These are phyloP conservation scores for Ichneumon xanthorius DNA, from an alignment of 2,888 invertebrate species.

Conservation along the genomic window DNA sequence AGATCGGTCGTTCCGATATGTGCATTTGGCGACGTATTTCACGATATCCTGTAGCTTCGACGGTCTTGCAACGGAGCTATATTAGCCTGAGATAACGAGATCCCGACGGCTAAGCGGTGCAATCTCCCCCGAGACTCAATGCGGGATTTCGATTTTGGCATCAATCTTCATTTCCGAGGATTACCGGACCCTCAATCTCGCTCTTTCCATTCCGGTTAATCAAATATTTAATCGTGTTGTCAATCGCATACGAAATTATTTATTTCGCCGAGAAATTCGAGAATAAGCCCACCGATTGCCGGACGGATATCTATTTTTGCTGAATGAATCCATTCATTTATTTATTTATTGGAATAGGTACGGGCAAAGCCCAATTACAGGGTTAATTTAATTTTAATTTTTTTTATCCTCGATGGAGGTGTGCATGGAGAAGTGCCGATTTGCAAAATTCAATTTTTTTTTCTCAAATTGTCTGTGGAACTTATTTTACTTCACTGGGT, in stretches of 20 bases:
- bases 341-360: no score
- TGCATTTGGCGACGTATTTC: not conserved
- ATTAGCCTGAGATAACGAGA: constrained; percentile 17
- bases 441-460: no score
- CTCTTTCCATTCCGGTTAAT: not conserved
- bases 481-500: no score
- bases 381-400: no score
- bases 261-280: not conserved
- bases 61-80: not conserved
- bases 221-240: not conserved
- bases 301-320: not conserved
- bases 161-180: constrained; percentile 16
- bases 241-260: not conserved
- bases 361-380: not conserved
- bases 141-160: not conserved
- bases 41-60: constrained; percentile 2
- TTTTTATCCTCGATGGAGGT: no score
- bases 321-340: not conserved
- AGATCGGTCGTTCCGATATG: constrained; percentile 24
- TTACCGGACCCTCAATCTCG: not conserved
- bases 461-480: no score
- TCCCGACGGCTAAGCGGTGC: not conserved
- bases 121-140: constrained; percentile 1
- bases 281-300: not conserved
- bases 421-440: no score